These are phyloP conservation scores for Halcyon badia DNA, from an alignment of 2,797 vertebrate genomes.

Conservation along the genomic window DNA sequence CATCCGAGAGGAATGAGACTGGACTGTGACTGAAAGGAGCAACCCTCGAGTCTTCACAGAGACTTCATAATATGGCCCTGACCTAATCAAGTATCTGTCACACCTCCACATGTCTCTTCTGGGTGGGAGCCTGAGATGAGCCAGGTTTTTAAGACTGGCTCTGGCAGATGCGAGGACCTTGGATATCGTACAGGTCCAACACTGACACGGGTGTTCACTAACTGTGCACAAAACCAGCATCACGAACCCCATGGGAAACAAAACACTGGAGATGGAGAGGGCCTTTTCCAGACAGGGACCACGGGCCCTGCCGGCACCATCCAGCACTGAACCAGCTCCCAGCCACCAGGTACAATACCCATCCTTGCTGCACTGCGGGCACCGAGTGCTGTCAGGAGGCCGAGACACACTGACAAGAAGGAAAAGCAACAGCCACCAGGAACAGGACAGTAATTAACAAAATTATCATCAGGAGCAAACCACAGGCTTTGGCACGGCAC, in stretches of 20 bases:
- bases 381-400: accelerated
- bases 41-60: slow-evolving; percentile 33
- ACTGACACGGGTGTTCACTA: accelerated
- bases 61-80: background rate
- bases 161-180: accelerated
- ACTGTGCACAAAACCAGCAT: accelerated
- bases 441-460: background rate
- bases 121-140: background rate
- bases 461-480: slow-evolving; percentile 11
- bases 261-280: background rate
- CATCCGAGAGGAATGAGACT: background rate
- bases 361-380: accelerated
- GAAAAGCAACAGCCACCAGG: accelerated
- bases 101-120: background rate
- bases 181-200: accelerated
- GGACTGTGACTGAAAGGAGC: background rate
- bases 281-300: background rate
- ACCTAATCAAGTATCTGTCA: slow-evolving; percentile 4
- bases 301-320: accelerated
- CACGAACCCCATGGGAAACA: background rate
- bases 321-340: accelerated
- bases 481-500: background rate
- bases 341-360: background rate
- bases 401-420: background rate
- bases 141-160: background rate